Evolutionary conservation across 2,113 vertebrate species (phyloP), one percentile per base, ranked within the genome.

Genomic region (Azemiops feae): DNA sequence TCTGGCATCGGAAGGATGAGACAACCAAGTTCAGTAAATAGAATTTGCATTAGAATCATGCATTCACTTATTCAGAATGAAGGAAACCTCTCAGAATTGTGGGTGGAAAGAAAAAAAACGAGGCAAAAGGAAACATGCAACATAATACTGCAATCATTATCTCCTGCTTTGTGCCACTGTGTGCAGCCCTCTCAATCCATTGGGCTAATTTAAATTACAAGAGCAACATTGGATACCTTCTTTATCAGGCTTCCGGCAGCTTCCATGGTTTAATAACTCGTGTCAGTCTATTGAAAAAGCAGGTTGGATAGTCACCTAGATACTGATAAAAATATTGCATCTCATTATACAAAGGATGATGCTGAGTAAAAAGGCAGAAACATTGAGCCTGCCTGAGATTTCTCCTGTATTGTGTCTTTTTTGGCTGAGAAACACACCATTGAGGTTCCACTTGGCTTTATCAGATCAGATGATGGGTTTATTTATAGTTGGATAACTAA

Each of bases 21-120:
- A 52, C 89, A 93, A 85, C 60, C 85, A 53, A 89, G 88, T 89
- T 92, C 88, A 92, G 92, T 92, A 92, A 93, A 93, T 87, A 93
- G 69, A 93, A 93, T 93, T 90, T 93, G 92, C 92, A 93, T 93
- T 53, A 64, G 60, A 81, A 45, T 85, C 52, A 86, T 87, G 45
- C 55, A 90, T 87, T 64, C 88, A 90, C 43, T 60, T 88, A 52
- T 64, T 45, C n/a, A 89, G 47, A 58, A 87, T 55, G 87, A 88
- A 53, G 50, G 23, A 52, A 25, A 6, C 14, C 27, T 43, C 69
- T 88, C 22, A 58, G 53, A 57, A 27, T 87, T 81, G 53, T n/a
- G 39, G 23, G 47, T 39, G 20, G 47, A 47, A 18, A 54, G 87
- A 20, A 52, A 74, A 60, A 92, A 39, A 92, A 55, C 20, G 54